Base-by-base conservation (phyloP, 2,888 invertebrate species). In the Seira musarum region DNA sequence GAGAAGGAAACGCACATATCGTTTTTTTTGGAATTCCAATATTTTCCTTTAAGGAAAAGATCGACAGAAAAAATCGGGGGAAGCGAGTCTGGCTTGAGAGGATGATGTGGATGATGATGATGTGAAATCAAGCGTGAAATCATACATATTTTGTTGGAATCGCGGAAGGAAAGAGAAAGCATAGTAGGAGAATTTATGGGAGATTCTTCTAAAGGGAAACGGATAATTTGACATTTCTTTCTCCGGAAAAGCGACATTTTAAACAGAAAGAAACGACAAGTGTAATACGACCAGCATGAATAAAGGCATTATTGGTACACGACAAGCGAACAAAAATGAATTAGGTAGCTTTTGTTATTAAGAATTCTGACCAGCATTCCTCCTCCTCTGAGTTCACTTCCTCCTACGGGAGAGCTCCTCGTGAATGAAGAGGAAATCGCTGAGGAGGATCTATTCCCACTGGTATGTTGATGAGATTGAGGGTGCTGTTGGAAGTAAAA, bases 301-400 rank as follows among this genome's bases (percentile, higher is more conserved):
- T n/a, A 60, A 60, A 60, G n/a, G 19, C 60, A 8, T 60, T 60
- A 49, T 60, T 60, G 21, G 60, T 8, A 60, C 53, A 53, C 60
- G 19, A n/a, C 10, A 22, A 61, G 61, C 61, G 61, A 22, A 22
- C 2, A 64, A 64, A 30, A 30, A 64, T 64, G 22, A 24, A 19
- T 30, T 30, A 64, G n/a, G n/a, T n/a, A n/a, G 15, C 30, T 64
- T n/a, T 30, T 24, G n/a, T 30, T 53, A 15, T 60, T 60, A 60
- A 21, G 22, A 21, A 60, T 64, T 64, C 64, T 64, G 64, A 64
- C 64, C 64, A 30, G 30, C 25, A 64, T 64, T 64, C 64, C 64
- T 30, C 64, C 64, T 30, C 64, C 64, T 64, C 64, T 24, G 64
- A 64, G 25, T 64, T 30, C 64, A 30, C 64, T 19, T 30, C 64